These are phyloP conservation scores for Tachypleus tridentatus DNA, from an alignment of 1,140 invertebrate species.

Conservation along the genomic window DNA sequence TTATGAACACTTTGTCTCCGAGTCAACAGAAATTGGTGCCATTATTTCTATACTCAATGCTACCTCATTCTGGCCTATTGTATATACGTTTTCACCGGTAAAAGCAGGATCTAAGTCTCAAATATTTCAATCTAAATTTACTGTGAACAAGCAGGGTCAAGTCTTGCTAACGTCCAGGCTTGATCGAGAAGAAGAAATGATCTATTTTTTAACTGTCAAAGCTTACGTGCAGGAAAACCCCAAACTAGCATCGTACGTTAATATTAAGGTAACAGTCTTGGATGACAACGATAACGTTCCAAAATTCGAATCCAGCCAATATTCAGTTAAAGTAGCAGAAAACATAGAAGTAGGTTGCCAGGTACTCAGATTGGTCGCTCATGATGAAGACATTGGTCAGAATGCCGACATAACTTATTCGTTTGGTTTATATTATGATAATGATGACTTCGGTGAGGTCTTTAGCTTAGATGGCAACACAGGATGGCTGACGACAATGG, in stretches of 20 bases:
- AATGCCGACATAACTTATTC: slow-evolving; percentile 27
- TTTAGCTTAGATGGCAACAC: slow-evolving; percentile 67
- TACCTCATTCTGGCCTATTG: slow-evolving; percentile 23
- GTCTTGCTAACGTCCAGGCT: slow-evolving; percentile 31
- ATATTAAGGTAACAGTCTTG: slow-evolving; percentile 54
- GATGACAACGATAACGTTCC: slow-evolving; percentile 69
- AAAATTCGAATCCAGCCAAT: slow-evolving; percentile 61
- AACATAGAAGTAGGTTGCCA: slow-evolving; percentile 63
- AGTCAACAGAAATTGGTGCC: slow-evolving; percentile 51
- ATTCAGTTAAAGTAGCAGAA: slow-evolving; percentile 62
- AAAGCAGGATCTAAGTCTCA: slow-evolving; percentile 17
- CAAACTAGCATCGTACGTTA: slow-evolving; percentile 55
- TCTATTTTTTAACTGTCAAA: slow-evolving; percentile 55
- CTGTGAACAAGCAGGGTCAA: slow-evolving; percentile 32
- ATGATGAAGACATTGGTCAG: slow-evolving; percentile 48
- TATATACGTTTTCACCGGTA: slow-evolving; percentile 15
- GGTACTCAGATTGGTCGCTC: slow-evolving; percentile 65
- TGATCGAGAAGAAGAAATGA: slow-evolving; percentile 34
- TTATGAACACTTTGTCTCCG: slow-evolving; percentile 62
- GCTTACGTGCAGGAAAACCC: slow-evolving; percentile 75
- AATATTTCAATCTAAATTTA: slow-evolving; percentile 28
- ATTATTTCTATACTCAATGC: slow-evolving; percentile 33
- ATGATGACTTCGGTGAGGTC: slow-evolving; percentile 9
- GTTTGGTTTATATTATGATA: slow-evolving; percentile 41
- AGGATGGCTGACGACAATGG: slow-evolving; percentile 68